phyloP scores from a whole-genome alignment of 2,113 vertebrate genomes.

The Oryzias melastigma region DNA sequence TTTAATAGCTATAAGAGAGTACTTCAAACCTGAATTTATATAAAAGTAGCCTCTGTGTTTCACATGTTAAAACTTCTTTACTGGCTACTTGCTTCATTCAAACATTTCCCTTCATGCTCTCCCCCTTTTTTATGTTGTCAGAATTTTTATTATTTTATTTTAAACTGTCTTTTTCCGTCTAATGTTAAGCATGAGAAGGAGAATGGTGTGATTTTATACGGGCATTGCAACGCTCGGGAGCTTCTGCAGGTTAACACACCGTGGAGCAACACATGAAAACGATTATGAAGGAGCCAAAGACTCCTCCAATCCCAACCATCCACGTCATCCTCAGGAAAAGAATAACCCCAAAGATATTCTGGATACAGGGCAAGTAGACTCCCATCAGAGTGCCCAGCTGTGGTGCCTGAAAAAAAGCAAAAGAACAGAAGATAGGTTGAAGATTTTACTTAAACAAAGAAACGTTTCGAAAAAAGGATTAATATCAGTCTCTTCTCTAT shows the following conservation, averaged over 20 bases:
- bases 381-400: constrained; percentile 98
- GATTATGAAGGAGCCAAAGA: constrained; percentile 93
- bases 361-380: constrained; percentile 94
- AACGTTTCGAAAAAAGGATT: too few species aligned
- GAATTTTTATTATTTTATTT: not conserved
- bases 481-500: too few species aligned
- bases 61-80: too few species aligned
- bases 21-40: too few species aligned
- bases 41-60: too few species aligned
- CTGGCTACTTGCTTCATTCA: too few species aligned
- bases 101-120: not conserved
- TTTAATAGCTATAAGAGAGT: too few species aligned
- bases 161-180: not conserved
- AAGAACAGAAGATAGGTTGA: too few species aligned
- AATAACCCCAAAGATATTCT: constrained; percentile 98
- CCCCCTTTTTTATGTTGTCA: not conserved
- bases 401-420: constrained; percentile 79
- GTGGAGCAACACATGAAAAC: constrained; percentile 97
- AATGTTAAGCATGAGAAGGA: not conserved
- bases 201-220: not conserved
- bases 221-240: not conserved
- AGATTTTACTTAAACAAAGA: too few species aligned
- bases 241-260: constrained; percentile 75
- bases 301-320: constrained; percentile 92
- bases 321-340: constrained; percentile 97